Evolutionary conservation across 1,140 invertebrate genomes (phyloP).

Genomic region (Fopius arisanus): DNA sequence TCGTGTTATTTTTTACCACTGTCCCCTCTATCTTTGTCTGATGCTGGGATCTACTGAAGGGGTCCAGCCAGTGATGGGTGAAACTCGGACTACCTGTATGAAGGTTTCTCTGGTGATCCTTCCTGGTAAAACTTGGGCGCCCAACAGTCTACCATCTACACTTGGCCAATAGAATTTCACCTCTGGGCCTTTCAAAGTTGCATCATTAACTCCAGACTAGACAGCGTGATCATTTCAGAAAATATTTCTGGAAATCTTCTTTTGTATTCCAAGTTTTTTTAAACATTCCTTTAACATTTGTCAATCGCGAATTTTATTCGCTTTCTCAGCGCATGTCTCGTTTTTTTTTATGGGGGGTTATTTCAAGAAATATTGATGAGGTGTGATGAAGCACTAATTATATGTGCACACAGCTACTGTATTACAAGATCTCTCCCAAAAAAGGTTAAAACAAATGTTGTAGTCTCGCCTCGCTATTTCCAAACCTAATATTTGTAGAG

Average conservation of each 20-base stretch:
- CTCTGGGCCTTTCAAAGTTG: slow-evolving; percentile 15
- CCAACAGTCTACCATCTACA: slow-evolving; percentile 55
- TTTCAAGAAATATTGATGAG: slow-evolving; percentile 8
- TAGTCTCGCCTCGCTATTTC: slow-evolving; percentile 46
- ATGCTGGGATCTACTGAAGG: slow-evolving; percentile 12
- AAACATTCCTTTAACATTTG: too few relatives aligned
- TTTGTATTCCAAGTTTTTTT: too few relatives aligned
- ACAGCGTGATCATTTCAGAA: background rate
- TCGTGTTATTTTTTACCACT: background rate
- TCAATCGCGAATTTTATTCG: too few relatives aligned
- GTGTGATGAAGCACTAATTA: slow-evolving; percentile 35
- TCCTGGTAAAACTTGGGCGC: slow-evolving; percentile 50
- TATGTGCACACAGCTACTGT: slow-evolving; percentile 51
- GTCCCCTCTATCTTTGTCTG: slow-evolving; percentile 5
- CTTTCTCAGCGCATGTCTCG: too few relatives aligned
- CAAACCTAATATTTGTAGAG: slow-evolving; percentile 59
- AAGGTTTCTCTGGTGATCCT: slow-evolving; percentile 36
- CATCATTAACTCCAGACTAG: slow-evolving; percentile 25
- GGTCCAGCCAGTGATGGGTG: slow-evolving; percentile 13
- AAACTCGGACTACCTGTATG: slow-evolving; percentile 39
- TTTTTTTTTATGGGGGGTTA: too few relatives aligned
- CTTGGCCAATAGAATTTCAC: slow-evolving; percentile 23
- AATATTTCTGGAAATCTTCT: background rate
- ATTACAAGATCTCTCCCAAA: slow-evolving; percentile 40
- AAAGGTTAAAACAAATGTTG: background rate